phyloP scores from a whole-genome alignment of 2,797 vertebrate genomes.

The Monodelphis domestica region DNA sequence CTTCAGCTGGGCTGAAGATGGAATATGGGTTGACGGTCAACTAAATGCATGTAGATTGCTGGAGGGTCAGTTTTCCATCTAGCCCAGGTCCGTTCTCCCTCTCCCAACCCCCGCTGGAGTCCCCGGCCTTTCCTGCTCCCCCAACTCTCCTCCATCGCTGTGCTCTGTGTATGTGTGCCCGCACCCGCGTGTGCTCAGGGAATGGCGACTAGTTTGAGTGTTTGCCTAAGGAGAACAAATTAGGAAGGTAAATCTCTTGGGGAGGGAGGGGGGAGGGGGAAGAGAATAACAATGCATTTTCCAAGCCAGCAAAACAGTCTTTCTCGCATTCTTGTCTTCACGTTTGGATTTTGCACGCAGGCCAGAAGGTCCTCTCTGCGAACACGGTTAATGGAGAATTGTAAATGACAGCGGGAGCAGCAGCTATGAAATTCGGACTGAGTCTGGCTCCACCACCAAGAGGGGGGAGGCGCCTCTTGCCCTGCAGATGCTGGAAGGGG shows the following conservation, averaged over 20 bases:
- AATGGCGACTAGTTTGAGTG: slow-evolving; percentile 58
- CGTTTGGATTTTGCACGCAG: slow-evolving; percentile 53
- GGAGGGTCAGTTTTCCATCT: slow-evolving; percentile 61
- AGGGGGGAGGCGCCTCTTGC: not conserved
- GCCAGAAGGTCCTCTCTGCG: slow-evolving; percentile 28
- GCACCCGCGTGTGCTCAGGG: too few species aligned
- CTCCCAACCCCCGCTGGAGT: not conserved
- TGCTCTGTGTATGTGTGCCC: too few species aligned
- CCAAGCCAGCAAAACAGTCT: slow-evolving; percentile 64
- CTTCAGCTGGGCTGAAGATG: slow-evolving; percentile 31
- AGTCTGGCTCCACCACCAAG: not conserved
- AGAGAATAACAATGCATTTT: slow-evolving; percentile 58
- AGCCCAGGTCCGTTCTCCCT: slow-evolving; percentile 30
- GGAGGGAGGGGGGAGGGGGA: slow-evolving; percentile 41
- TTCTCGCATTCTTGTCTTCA: slow-evolving; percentile 59
- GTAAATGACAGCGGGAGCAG: not conserved
- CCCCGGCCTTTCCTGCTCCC: not conserved
- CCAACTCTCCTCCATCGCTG: not conserved
- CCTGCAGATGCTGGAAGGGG: slow-evolving; percentile 13
- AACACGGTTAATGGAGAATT: slow-evolving; percentile 43
- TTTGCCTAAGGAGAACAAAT: slow-evolving; percentile 66
- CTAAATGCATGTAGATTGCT: slow-evolving; percentile 44
- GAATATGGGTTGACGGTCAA: slow-evolving; percentile 62
- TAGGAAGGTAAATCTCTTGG: slow-evolving; percentile 58
- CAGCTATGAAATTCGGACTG: not conserved